A percentile compares a stretch with the other conserved stretches of the same genome.
Evolutionary conservation across 1,140 invertebrate genomes (phyloP).

Genomic region (Drosophila elegans): DNA sequence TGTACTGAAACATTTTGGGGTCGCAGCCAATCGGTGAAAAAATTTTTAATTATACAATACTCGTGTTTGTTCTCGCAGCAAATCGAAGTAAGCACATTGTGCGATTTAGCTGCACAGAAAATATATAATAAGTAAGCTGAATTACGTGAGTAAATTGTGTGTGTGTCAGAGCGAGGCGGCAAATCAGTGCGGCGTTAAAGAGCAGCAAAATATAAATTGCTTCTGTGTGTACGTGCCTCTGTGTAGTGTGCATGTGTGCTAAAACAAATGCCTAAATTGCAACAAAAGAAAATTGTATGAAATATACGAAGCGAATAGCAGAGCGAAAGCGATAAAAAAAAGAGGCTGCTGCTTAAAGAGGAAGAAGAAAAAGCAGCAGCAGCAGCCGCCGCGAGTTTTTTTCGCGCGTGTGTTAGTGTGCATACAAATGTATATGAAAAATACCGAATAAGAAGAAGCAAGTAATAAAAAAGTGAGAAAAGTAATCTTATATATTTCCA

Average conservation of each 20-base stretch:
- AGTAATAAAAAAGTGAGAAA: slow-evolving; percentile 34
- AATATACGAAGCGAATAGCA: slow-evolving; percentile 47
- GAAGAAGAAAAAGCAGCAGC: slow-evolving; percentile 33
- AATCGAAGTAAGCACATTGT: slow-evolving; percentile 38
- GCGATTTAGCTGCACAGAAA: slow-evolving; percentile 40
- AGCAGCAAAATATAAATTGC: slow-evolving; percentile 60
- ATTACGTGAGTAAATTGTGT: slow-evolving; percentile 67
- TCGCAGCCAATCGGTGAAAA: slow-evolving; percentile 35
- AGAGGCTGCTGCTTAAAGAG: slow-evolving; percentile 42
- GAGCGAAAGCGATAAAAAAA: slow-evolving; percentile 25
- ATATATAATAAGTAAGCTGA: slow-evolving; percentile 25
- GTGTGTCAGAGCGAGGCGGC: slow-evolving; percentile 69
- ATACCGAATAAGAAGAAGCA: slow-evolving; percentile 31
- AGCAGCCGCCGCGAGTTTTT: slow-evolving; percentile 38
- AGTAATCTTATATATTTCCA: slow-evolving; percentile 33
- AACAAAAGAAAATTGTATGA: slow-evolving; percentile 75
- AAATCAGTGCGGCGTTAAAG: slow-evolving; percentile 56
- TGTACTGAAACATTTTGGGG: slow-evolving; percentile 33
- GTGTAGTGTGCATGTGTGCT: slow-evolving; percentile 36
- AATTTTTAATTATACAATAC: slow-evolving; percentile 71
- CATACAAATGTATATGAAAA: slow-evolving; percentile 37
- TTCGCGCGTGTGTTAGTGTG: slow-evolving; percentile 33
- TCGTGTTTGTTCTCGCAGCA: slow-evolving; percentile 40
- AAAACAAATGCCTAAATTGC: slow-evolving; percentile 68
- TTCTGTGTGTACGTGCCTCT: slow-evolving; percentile 19